Conservation (phyloP, 2,888 invertebrate species). For the Plebejus melissa region DNA sequence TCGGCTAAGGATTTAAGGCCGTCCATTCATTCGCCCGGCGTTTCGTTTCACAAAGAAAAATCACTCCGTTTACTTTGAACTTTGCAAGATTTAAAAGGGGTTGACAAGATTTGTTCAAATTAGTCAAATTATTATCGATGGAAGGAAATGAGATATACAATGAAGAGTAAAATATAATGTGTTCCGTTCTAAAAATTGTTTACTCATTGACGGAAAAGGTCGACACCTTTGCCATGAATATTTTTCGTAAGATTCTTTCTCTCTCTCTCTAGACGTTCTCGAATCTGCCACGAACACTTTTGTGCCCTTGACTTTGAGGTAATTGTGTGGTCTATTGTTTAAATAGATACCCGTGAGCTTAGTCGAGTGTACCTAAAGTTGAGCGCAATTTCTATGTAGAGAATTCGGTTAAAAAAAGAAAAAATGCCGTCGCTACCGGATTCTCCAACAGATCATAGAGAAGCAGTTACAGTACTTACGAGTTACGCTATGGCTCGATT, state of each 20-base stretch:
- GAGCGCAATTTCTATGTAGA: neutral
- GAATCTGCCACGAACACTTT: neutral
- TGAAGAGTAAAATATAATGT: neutral
- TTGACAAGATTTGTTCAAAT: constrained; percentile 1
- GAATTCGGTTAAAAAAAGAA: neutral
- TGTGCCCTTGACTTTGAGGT: neutral
- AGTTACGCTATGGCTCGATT: too few species aligned
- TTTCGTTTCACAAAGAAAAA: constrained; percentile 10
- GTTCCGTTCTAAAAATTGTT: neutral
- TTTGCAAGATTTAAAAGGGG: neutral
- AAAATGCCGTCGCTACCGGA: neutral
- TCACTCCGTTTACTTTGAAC: constrained; percentile 1
- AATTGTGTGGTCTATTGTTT: too few species aligned
- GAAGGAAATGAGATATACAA: neutral
- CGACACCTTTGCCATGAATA: neutral
- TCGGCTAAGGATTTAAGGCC: constrained; percentile 23
- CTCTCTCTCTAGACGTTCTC: neutral
- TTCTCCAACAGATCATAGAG: neutral
- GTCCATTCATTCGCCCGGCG: constrained; percentile 12
- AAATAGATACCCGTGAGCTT: neutral
- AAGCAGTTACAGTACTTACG: neutral
- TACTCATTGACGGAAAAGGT: too few species aligned
- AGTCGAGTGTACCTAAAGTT: neutral
- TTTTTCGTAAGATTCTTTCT: neutral
- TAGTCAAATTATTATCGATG: neutral